Base-by-base conservation (phyloP, 2,888 invertebrate species). In the Drosophila yooni region DNA sequence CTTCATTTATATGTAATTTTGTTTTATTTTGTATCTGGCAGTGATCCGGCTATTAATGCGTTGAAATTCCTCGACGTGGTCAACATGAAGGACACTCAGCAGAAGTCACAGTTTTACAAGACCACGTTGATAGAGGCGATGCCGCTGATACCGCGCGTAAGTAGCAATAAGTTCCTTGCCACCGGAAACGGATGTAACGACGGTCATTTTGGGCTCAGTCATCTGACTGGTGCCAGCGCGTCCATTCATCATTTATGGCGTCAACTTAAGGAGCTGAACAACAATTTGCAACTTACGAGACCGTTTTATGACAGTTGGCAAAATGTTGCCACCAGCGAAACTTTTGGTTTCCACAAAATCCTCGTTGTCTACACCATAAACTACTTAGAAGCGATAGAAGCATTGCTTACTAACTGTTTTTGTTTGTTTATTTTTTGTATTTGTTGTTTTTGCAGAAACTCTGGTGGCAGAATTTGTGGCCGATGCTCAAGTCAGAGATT, bases 401-500 rank as follows among this genome's bases (percentile, higher is more conserved):
- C 50, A 18, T 51, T 18, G 25, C 36, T 27, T n/a, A n/a, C 25
- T 27, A 38, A 60, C 15, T 40, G 18, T 40, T 18, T 31, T 21
- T 2, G n/a, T 21, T 31, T 27, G 2, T 11, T 29, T 29, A 18
- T 18, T n/a, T 4, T 13, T 3, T 29, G 15, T 34, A 15, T 34
- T 29, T 31, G 31, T 68, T 56, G 54, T 60, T 15, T 43, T 79
- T 83, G 60, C 94, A 99, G 99, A 99, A 98, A 97, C 94, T 99
- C 60, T 97, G 98, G 95, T 98, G 98, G 95, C 97, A 97, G 92
- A 97, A 97, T 93, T 96, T 99, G 57, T 98, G 98, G 97, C 98
- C 98, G 40, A 96, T 96, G 83, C 94, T 99, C 73, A 96, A 97
- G 91, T 95, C 96, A 81, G 98, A 99, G 93, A 95, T 98, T 94